Percentiles rank a stretch among this genome's conserved stretches.
These are phyloP conservation scores for Hemibagrus guttatus DNA, from an alignment of 2,797 vertebrate genomes.

Conservation along the genomic window DNA sequence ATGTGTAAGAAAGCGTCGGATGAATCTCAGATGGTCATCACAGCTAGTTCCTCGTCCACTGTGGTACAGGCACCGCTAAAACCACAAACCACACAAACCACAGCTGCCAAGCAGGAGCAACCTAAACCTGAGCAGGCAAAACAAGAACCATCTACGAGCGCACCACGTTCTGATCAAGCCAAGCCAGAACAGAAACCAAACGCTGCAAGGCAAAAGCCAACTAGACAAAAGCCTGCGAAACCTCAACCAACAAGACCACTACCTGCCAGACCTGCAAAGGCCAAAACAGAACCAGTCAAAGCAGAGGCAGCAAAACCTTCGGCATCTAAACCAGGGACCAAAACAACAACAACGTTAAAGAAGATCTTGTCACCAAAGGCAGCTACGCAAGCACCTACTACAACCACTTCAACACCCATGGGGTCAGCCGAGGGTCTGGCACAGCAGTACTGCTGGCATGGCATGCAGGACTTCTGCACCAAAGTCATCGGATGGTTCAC, in stretches of 20 bases:
- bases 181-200: slow-evolving; percentile 36
- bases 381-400: slow-evolving; percentile 41
- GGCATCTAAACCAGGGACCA: slow-evolving; percentile 32
- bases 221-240: slow-evolving; percentile 20
- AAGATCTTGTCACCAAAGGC: slow-evolving; percentile 45
- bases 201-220: neutral
- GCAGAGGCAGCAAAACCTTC: slow-evolving; percentile 27
- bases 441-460: slow-evolving; percentile 80
- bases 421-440: slow-evolving; percentile 72
- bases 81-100: neutral
- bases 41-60: slow-evolving; percentile 56
- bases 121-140: slow-evolving; percentile 20
- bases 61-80: neutral
- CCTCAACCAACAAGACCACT: slow-evolving; percentile 27
- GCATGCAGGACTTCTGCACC: slow-evolving; percentile 77
- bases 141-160: neutral
- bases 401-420: slow-evolving; percentile 53
- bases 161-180: slow-evolving; percentile 1
- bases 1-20: slow-evolving; percentile 78
- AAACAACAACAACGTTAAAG: slow-evolving; percentile 26
- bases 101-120: slow-evolving; percentile 18
- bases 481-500: slow-evolving; percentile 77
- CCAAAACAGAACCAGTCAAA: slow-evolving; percentile 25
- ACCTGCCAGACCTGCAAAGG: slow-evolving; percentile 32
- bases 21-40: slow-evolving; percentile 76